Percentiles rank a stretch among this genome's conserved stretches.
Evolutionary conservation across 2,113 vertebrate species (phyloP).

Genomic region (Isurus oxyrinchus): DNA sequence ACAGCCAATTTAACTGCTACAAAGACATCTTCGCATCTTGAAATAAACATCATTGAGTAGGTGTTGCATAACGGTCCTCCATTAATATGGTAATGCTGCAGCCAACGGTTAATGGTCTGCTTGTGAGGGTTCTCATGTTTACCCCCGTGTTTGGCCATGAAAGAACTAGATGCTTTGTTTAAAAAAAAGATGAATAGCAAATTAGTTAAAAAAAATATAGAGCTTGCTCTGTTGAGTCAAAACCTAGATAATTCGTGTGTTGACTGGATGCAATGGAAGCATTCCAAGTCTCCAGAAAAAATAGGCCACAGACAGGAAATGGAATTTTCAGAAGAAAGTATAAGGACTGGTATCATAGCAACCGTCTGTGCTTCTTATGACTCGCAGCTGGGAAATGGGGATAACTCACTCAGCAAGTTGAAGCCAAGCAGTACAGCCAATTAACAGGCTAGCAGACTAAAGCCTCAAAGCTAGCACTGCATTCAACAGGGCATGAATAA

Average conservation of each 20-base stretch:
- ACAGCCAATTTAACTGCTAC: not conserved
- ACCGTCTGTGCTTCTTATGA: not conserved
- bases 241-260: constrained; percentile 25
- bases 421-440: not conserved
- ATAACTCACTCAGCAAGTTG: not conserved
- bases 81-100: not conserved
- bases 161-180: constrained; percentile 8
- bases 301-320: constrained; percentile 27
- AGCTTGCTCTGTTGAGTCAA: not conserved
- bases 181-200: not conserved
- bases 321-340: constrained; percentile 28
- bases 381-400: not conserved
- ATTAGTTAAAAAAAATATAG: constrained; percentile 16
- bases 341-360: constrained; percentile 19
- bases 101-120: constrained; percentile 21
- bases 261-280: not conserved
- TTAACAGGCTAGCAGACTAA: not conserved
- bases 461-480: not conserved
- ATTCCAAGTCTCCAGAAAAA: constrained; percentile 19
- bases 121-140: constrained; percentile 25
- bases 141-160: not conserved
- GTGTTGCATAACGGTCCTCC: constrained; percentile 17
- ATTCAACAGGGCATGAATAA: not conserved
- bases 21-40: not conserved
- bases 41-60: not conserved